A percentile compares a stretch with the other conserved stretches of the same genome.
phyloP scores from a whole-genome alignment of 2,113 vertebrate genomes.

The Nannobrachium achirus region DNA sequence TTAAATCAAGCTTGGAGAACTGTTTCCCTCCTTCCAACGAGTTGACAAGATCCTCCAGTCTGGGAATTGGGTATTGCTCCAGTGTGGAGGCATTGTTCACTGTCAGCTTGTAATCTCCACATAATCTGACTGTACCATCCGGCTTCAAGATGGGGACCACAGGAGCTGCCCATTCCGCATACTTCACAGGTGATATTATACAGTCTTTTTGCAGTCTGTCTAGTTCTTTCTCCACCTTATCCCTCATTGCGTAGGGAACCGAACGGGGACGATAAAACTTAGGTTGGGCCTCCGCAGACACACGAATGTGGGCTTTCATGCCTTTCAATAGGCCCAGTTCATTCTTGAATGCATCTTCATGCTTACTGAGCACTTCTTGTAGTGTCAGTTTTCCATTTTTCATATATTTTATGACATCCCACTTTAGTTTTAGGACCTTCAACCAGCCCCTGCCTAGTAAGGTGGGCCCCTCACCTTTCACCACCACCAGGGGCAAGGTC shows the following conservation, averaged over 20 bases:
- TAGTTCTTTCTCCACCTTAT: slow-evolving; percentile 16
- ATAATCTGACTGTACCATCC: slow-evolving; percentile 2
- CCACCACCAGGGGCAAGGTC: slow-evolving; percentile 2
- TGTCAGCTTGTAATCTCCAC: slow-evolving; percentile 33
- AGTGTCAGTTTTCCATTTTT: neutral
- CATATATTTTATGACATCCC: neutral
- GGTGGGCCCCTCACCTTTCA: slow-evolving; percentile 15
- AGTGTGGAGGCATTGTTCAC: neutral
- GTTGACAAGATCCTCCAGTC: slow-evolving; percentile 14
- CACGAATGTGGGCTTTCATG: slow-evolving; percentile 6
- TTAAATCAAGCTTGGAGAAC: slow-evolving; percentile 24
- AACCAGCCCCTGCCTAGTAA: slow-evolving; percentile 9
- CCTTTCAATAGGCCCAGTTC: slow-evolving; percentile 19
- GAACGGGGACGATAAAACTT: slow-evolving; percentile 14
- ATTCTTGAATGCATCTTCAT: slow-evolving; percentile 18
- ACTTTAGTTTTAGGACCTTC: neutral
- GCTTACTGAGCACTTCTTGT: slow-evolving; percentile 5
- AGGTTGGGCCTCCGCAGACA: neutral
- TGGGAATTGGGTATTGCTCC: slow-evolving; percentile 19
- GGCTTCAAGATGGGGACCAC: slow-evolving; percentile 20
- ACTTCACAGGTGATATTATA: slow-evolving; percentile 29
- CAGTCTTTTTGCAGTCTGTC: neutral
- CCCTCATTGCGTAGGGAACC: slow-evolving; percentile 20
- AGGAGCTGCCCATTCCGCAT: slow-evolving; percentile 23
- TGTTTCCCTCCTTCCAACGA: neutral